phyloP scores from a whole-genome alignment of 2,113 vertebrate species.

The Xiphophorus hellerii region DNA sequence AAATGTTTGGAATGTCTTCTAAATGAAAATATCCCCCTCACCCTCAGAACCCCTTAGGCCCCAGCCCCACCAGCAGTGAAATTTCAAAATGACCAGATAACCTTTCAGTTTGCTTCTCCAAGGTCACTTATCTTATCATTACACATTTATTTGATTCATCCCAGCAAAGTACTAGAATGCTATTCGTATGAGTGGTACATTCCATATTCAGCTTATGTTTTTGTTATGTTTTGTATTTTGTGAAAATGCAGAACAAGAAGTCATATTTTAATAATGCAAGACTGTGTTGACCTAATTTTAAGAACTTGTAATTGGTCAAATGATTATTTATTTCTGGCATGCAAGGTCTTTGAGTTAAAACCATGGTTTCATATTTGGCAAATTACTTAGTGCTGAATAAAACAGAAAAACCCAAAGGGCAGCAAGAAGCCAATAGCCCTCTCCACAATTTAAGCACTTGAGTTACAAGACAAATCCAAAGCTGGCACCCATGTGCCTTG shows the following conservation, averaged over 20 bases:
- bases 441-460: not conserved
- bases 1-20: not conserved
- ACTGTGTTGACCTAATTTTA: not conserved
- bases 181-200: not conserved
- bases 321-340: not conserved
- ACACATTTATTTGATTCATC: not conserved
- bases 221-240: not conserved
- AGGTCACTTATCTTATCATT: not conserved
- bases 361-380: not conserved
- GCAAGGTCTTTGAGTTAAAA: not conserved
- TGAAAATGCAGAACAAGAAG: not conserved
- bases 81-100: not conserved
- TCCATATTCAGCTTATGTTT: not conserved
- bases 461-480: slow-evolving; percentile 16
- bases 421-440: not conserved
- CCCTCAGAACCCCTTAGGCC: no score
- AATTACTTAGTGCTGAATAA: not conserved
- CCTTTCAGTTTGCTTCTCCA: not conserved
- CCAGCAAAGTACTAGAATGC: not conserved
- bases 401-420: not conserved
- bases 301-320: not conserved
- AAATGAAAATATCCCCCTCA: not conserved
- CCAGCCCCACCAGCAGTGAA: not conserved
- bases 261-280: not conserved
- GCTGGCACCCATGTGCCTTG: slow-evolving; percentile 8